Base-by-base conservation (phyloP, 2,113 vertebrate genomes). In the Salvelinus sp. region DNA sequence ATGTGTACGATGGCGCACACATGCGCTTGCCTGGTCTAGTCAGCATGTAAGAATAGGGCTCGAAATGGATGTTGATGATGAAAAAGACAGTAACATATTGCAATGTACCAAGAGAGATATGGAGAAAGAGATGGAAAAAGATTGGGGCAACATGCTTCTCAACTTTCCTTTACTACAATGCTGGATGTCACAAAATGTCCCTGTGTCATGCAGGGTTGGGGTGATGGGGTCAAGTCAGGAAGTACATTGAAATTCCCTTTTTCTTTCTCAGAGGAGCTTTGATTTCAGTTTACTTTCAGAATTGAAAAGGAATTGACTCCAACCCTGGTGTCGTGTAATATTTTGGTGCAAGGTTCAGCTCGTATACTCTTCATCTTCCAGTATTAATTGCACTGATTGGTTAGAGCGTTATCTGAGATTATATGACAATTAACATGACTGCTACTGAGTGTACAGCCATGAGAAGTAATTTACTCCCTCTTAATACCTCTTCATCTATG, bases 121-220 rank as follows among this genome's bases (percentile, higher is more conserved):
- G 70, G 58, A 66, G 69, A 85, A 70, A 58, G 74, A 81, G 76
- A 78, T 60, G 81, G 50, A 74, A 60, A 71, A 64, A 75, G 18
- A 73, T 14, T 66, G 54, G 66, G 54, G 62, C 23, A 63, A 66
- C 64, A 66, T 66, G 50, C 50, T 14, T 66, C 64, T 16, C 27
- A 66, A 4, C 27, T 28, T 16, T 28, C 64, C 23, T 66, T 28
- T 27, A 25, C 25, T 6, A 28, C 16, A 66, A 66, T 14, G 63
- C 7, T 23, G 7, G 38, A 16, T 64, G 22, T 14, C 64, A 25
- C 25, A 63, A 63, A 27, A 16, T 66, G 64, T 16, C 23, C 10
- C 64, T 66, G 23, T 28, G 25, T 66, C 64, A 14, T 66, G 4
- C 22, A 66, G 22, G 50, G 3, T 54, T 54, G 50, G 50, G 16